These are phyloP conservation scores for Sarcophaga bullata DNA, from an alignment of 1,140 invertebrate genomes.

Conservation along the genomic window DNA sequence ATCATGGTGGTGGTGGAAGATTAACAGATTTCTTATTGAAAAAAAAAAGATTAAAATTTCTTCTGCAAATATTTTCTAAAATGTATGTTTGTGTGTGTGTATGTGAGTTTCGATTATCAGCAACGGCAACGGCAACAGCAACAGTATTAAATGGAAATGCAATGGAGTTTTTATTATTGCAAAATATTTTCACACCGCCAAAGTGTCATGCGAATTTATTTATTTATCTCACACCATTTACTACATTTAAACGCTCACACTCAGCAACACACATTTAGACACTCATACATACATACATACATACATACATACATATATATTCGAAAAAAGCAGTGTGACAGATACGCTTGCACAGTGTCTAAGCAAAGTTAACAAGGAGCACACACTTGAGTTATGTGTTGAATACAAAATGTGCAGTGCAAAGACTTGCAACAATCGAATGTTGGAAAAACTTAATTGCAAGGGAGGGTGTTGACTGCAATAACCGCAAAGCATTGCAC, in stretches of 20 bases:
- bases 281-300: neutral
- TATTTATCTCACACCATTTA: constrained; percentile 15
- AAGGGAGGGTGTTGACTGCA: constrained; percentile 22
- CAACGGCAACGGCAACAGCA: neutral
- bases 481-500: constrained; percentile 11
- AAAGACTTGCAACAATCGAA: constrained; percentile 2
- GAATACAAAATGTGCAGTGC: neutral
- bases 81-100: neutral
- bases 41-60: constrained; percentile 9
- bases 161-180: neutral
- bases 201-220: constrained; percentile 18
- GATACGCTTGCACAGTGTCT: neutral
- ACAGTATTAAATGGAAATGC: neutral
- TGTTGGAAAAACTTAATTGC: constrained; percentile 23
- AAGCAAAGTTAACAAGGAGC: neutral
- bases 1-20: constrained; percentile 22
- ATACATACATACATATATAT: neutral
- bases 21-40: constrained; percentile 36
- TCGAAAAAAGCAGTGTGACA: neutral
- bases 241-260: neutral
- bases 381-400: neutral
- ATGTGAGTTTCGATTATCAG: neutral
- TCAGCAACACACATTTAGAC: neutral
- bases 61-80: neutral
- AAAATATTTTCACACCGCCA: neutral